A percentile compares a stretch with the other conserved stretches of the same genome.
These are phyloP conservation scores for Drosophila mercatorum DNA, from an alignment of 2,888 invertebrate genomes.

Conservation along the genomic window DNA sequence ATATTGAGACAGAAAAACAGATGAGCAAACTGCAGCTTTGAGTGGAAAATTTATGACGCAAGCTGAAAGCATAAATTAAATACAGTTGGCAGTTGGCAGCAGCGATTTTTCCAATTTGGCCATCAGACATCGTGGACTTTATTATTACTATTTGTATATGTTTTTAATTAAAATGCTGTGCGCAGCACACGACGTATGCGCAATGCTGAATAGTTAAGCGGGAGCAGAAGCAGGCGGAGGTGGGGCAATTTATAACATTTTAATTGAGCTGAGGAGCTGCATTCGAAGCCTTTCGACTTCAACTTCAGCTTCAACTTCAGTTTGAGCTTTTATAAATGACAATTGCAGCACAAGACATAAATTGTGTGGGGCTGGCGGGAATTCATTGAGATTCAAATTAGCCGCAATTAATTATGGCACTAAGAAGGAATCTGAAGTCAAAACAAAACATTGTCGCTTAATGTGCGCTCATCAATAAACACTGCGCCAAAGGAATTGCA, in stretches of 20 bases:
- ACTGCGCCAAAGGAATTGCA: conserved; percentile 38
- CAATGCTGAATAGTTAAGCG: conserved; percentile 45
- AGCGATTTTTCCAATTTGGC: conserved; percentile 36
- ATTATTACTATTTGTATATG: conserved; percentile 11
- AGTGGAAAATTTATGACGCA: conserved; percentile 35
- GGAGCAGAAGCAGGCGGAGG: not conserved
- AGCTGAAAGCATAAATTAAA: conserved; percentile 46
- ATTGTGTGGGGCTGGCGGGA: conserved; percentile 13
- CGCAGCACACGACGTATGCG: conserved; percentile 53
- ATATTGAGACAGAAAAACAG: not conserved
- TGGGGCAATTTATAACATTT: conserved; percentile 47
- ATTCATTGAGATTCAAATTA: conserved; percentile 56
- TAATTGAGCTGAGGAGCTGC: conserved; percentile 44
- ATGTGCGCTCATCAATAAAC: conserved; percentile 62
- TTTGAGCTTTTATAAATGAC: conserved; percentile 43
- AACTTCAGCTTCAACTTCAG: conserved; percentile 14
- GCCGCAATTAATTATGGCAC: conserved; percentile 49
- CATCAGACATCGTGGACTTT: conserved; percentile 33
- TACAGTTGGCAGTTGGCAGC: conserved; percentile 33
- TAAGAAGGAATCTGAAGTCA: conserved; percentile 57
- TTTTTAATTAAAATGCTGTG: conserved; percentile 51
- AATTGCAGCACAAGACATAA: conserved; percentile 41
- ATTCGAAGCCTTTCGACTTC: conserved; percentile 33
- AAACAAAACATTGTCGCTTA: conserved; percentile 63
- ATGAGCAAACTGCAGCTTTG: not conserved